phyloP scores from a whole-genome alignment of 2,888 invertebrate species.

The Rambutsinella grinnellia region DNA sequence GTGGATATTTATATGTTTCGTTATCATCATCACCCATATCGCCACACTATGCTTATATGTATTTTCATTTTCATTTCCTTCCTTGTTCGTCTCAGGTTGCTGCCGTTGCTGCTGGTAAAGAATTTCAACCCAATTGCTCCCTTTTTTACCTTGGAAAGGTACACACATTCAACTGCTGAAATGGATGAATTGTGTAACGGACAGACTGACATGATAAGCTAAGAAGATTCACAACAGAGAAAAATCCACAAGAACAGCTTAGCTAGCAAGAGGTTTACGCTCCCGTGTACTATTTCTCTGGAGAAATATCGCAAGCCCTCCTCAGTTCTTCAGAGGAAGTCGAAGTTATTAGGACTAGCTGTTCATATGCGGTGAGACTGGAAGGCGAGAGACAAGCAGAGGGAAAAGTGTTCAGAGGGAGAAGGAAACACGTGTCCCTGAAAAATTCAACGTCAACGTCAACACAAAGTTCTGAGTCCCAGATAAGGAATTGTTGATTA shows the following conservation, averaged over 20 bases:
- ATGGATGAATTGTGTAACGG: constrained; percentile 23
- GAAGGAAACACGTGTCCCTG: neutral
- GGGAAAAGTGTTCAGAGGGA: neutral
- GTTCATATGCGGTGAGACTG: neutral
- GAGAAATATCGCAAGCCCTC: constrained; percentile 23
- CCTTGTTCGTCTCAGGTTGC: constrained; percentile 28
- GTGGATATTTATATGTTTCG: constrained; percentile 12
- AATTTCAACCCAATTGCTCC: constrained; percentile 19
- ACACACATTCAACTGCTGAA: constrained; percentile 7
- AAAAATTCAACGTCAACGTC: neutral
- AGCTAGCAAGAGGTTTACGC: no score
- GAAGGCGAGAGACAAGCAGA: neutral
- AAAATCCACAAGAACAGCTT: neutral
- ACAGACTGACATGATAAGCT: constrained; percentile 39
- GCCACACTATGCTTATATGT: neutral
- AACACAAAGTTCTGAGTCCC: no score
- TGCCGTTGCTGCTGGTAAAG: no score
- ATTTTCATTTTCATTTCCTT: constrained; percentile 1
- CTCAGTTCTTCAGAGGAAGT: constrained; percentile 1
- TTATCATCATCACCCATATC: constrained; percentile 13
- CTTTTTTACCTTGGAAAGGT: neutral
- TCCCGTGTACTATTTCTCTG: constrained; percentile 3
- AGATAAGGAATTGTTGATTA: neutral
- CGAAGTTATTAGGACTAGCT: neutral
- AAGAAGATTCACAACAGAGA: neutral